Evolutionary conservation across 53 echinoderm and acorn worm species (phyloP).

Genomic region (Mesocentrotus franciscanus): DNA sequence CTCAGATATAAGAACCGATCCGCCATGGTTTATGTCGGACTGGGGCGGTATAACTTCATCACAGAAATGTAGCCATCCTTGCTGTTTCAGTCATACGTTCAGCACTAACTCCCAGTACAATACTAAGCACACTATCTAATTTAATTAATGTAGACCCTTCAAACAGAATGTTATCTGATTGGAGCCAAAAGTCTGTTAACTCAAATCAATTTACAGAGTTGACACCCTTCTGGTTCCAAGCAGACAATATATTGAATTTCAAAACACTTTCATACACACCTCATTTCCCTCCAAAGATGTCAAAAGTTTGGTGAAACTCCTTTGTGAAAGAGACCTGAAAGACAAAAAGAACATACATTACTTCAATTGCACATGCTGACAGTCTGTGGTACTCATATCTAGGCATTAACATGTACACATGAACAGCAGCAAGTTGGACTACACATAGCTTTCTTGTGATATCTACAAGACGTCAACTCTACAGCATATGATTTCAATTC

Average conservation of each 20-base stretch:
- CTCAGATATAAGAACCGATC: slow-evolving; percentile 53
- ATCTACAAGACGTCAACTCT: neutral
- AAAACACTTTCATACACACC: neutral
- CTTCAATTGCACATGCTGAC: too few relatives aligned
- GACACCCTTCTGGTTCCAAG: too few relatives aligned
- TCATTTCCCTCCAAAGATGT: neutral
- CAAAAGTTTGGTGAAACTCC: neutral
- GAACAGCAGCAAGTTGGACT: too few relatives aligned
- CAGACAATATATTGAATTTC: neutral
- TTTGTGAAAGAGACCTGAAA: neutral
- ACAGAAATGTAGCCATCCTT: neutral
- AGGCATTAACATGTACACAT: too few relatives aligned
- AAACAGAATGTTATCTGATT: neutral
- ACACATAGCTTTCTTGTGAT: neutral
- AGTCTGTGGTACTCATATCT: too few relatives aligned
- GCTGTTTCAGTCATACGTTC: neutral
- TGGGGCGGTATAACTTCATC: slow-evolving; percentile 60
- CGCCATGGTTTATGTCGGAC: slow-evolving; percentile 50
- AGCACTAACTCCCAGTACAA: neutral
- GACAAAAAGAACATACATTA: neutral
- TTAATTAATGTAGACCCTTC: neutral
- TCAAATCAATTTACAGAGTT: too few relatives aligned
- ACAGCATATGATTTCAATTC: neutral
- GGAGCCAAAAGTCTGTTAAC: too few relatives aligned
- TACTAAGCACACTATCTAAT: neutral